Percentiles rank a stretch among this genome's conserved stretches.
Conservation (phyloP, 2,888 invertebrate genomes). For the Keiferia lycopersicella region DNA sequence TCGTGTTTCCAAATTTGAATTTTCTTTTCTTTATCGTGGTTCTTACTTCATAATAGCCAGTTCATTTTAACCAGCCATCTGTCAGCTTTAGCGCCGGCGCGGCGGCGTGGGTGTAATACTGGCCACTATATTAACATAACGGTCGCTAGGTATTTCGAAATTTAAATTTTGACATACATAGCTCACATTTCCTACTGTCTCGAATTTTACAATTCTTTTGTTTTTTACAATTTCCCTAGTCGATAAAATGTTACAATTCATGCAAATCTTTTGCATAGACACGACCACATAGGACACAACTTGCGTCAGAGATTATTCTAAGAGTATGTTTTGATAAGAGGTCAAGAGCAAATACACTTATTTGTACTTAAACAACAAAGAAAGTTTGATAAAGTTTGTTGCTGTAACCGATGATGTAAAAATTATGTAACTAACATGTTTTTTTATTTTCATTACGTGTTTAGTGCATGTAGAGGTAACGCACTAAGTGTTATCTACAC, state of each 20-base stretch:
- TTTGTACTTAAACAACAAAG: neutral
- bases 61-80: too few species aligned
- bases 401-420: neutral
- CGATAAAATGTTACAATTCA: neutral
- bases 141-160: conserved; percentile 12
- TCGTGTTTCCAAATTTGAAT: too few species aligned
- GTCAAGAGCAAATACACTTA: conserved; percentile 5
- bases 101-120: conserved; percentile 23
- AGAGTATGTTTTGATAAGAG: conserved; percentile 20
- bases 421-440: conserved; percentile 4
- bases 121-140: conserved; percentile 32
- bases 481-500: conserved; percentile 2
- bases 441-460: neutral
- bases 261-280: neutral
- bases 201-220: neutral
- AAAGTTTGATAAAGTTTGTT: neutral
- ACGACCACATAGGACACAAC: neutral
- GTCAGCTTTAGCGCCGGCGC: too few species aligned
- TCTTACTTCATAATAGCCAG: too few species aligned
- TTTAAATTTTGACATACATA: neutral
- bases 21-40: too few species aligned
- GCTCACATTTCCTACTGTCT: neutral
- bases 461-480: conserved; percentile 7
- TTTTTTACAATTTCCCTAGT: neutral
- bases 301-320: neutral